phyloP scores from a whole-genome alignment of 1,140 invertebrate species.

The Tigriopus japonicus region DNA sequence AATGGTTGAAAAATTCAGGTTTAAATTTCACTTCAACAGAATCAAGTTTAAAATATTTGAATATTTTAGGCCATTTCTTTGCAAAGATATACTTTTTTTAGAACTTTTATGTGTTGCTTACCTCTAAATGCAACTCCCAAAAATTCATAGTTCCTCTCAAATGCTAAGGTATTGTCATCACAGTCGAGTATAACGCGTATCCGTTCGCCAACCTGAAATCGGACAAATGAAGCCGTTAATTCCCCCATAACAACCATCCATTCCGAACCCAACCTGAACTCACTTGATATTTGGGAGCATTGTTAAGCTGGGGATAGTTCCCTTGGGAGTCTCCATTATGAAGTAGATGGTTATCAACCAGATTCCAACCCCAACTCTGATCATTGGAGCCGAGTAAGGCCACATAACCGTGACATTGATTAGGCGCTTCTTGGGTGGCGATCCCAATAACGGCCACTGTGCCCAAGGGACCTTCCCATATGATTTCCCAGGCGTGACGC shows the following conservation, averaged over 20 bases:
- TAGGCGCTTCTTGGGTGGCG: conserved; percentile 75
- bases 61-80: too few relatives aligned
- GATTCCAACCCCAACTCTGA: conserved; percentile 97
- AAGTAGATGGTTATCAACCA: conserved; percentile 89
- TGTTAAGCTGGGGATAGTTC: conserved; percentile 84
- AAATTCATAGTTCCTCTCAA: conserved; percentile 98
- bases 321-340: conserved; percentile 92
- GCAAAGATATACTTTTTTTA: too few relatives aligned
- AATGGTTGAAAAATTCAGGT: too few relatives aligned
- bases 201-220: conserved; percentile 70
- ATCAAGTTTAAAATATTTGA: too few relatives aligned
- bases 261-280: conserved; percentile 7
- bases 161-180: conserved; percentile 87
- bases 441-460: conserved; percentile 89
- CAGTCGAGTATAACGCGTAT: conserved; percentile 93
- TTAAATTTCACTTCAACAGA: too few relatives aligned
- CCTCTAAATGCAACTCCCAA: conserved; percentile 91
- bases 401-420: conserved; percentile 80
- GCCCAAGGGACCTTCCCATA: conserved; percentile 94
- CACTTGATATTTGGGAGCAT: conserved; percentile 94
- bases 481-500: conserved; percentile 92
- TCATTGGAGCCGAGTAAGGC: conserved; percentile 83
- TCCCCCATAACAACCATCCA: conserved; percentile 17
- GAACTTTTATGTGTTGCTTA: too few relatives aligned
- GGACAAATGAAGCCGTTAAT: conserved; percentile 15